A percentile compares a stretch with the other conserved stretches of the same genome.
These are phyloP conservation scores for Apostichopus californicus DNA, from an alignment of 35 echinoderm and acorn worm genomes.

Conservation along the genomic window DNA sequence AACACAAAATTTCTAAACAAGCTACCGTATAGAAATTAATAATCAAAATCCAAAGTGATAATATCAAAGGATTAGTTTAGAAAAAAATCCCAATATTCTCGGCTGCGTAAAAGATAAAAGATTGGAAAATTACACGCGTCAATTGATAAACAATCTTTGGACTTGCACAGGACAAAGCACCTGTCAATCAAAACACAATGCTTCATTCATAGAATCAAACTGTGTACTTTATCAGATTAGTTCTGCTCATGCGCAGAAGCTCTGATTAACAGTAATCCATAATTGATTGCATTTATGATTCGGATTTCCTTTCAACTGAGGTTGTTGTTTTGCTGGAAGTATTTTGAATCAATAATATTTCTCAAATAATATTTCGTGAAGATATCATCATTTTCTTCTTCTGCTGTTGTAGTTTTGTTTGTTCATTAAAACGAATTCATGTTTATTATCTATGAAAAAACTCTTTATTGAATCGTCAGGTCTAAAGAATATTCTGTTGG, in stretches of 20 bases:
- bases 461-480: too few species aligned
- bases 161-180: background rate
- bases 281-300: background rate
- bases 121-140: background rate
- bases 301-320: background rate
- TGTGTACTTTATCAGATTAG: background rate
- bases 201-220: background rate
- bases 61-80: too few species aligned
- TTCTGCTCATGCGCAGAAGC: background rate
- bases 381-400: too few species aligned
- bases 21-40: too few species aligned
- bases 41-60: too few species aligned
- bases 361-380: too few species aligned
- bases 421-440: too few species aligned
- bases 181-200: constrained; percentile 3
- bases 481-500: too few species aligned
- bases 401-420: background rate
- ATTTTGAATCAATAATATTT: too few species aligned
- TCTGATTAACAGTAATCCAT: background rate
- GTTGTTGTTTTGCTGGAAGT: background rate
- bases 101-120: background rate
- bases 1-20: too few species aligned
- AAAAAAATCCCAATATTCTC: background rate
- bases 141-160: background rate
- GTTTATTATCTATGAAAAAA: too few species aligned